Conservation (phyloP, 2,113 vertebrate species). For the Alligator mississippiensis region DNA sequence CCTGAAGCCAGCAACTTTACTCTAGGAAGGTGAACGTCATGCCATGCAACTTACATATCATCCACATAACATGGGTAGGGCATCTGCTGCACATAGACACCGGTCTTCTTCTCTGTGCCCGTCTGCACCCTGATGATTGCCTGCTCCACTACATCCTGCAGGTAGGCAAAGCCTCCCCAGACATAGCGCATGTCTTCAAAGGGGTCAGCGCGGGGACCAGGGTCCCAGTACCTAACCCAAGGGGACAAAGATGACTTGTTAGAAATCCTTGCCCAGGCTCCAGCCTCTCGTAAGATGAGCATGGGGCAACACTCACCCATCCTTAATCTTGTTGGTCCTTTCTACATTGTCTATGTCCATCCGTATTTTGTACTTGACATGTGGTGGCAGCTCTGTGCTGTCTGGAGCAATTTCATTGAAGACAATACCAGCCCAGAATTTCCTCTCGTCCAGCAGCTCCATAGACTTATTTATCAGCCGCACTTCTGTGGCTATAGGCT, state of each 20-base stretch:
- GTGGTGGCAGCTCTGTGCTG: conserved; percentile 84
- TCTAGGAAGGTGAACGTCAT: background rate
- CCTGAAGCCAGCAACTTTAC: background rate
- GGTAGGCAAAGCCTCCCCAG: conserved; percentile 96
- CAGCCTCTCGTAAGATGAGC: background rate
- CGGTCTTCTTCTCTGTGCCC: conserved; percentile 88
- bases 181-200: conserved; percentile 98
- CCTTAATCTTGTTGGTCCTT: conserved; percentile 98
- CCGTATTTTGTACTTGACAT: conserved; percentile 95
- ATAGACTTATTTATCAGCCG: conserved; percentile 89
- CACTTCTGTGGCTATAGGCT: conserved; percentile 90
- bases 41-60: conserved; percentile 87
- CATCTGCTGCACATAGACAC: conserved; percentile 98
- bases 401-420: conserved; percentile 85
- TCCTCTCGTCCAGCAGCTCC: conserved; percentile 90
- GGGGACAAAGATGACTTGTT: background rate
- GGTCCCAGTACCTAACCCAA: conserved; percentile 94
- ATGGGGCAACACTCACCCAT: conserved; percentile 81
- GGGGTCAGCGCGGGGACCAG: conserved; percentile 96
- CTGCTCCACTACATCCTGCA: conserved; percentile 95
- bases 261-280: background rate
- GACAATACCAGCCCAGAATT: conserved; percentile 96
- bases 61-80: conserved; percentile 98
- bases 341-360: conserved; percentile 99
- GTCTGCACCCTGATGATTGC: conserved; percentile 92